Evolutionary conservation across 2,888 invertebrate genomes (phyloP), one percentile per base, ranked within the genome.

Genomic region (Seira sanloemensis): DNA sequence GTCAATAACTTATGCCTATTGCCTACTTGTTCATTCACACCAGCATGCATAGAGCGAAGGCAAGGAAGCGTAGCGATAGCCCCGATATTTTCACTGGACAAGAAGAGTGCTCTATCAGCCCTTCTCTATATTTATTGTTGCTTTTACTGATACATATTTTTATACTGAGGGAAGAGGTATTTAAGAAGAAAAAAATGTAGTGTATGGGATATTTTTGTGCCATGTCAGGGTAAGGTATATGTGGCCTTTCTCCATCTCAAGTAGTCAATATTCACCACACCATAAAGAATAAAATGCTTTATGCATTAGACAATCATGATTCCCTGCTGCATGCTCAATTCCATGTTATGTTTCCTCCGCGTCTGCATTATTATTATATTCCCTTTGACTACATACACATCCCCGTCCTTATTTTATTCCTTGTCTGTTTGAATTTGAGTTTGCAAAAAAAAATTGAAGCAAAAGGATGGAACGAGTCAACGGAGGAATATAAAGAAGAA

Each of bases 251-350:
- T n/a, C n/a, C n/a, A n/a, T n/a, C n/a, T n/a, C n/a, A 46, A 65
- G 79, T 79, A 72, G 79, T 73, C 77, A 76, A 66, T 72, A 27
- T 81, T 72, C 75, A 81, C 75, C 46, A 37, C 81, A 46, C 75
- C 81, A 62, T 81, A 75, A 81, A 81, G 81, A 81, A 81, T 75
- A 81, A 81, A 81, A 81, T 81, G 75, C 81, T 81, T 81, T 81
- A 81, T 81, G 81, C 81, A 81, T 81, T 81, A 81, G 81, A 66
- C 81, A 81, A 81, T 81, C 81, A 75, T 81, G 81, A 81, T 81
- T 81, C 81, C 81, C 81, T 81, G 69, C 81, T 81, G 81, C 81
- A 81, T 81, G 75, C 73, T 81, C 81, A 81, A 81, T 81, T 69
- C 81, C 27, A 81, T 75, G 75, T 81, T 81, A 81, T 81, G 75